A percentile compares a stretch with the other conserved stretches of the same genome.
These are phyloP conservation scores for Lepeophtheirus salmonis DNA, from an alignment of 1,140 invertebrate genomes.

Conservation along the genomic window DNA sequence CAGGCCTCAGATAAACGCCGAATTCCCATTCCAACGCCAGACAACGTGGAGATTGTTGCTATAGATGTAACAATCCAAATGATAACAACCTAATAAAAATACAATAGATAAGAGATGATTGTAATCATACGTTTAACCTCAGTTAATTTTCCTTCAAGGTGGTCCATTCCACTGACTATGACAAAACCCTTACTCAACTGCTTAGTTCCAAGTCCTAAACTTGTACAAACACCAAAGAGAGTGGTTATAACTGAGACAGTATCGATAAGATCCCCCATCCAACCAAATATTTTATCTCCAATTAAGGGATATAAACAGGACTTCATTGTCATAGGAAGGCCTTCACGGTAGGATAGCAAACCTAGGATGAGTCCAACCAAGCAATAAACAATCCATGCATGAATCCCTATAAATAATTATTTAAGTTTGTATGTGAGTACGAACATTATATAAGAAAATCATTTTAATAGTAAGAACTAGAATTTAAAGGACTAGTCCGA, in stretches of 20 bases:
- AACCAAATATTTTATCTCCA: conserved; percentile 11
- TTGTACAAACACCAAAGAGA: conserved; percentile 13
- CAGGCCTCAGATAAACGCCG: conserved; percentile 3
- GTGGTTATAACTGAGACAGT: conserved; percentile 12
- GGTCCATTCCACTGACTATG: not conserved
- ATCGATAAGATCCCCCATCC: conserved; percentile 14
- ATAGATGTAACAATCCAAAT: conserved; percentile 13
- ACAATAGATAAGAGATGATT: no score
- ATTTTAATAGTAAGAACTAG: no score
- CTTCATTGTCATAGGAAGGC: conserved; percentile 15
- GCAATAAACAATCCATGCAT: conserved; percentile 12
- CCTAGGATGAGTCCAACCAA: conserved; percentile 4
- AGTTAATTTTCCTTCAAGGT: not conserved
- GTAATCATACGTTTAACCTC: no score
- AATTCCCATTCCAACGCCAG: conserved; percentile 12
- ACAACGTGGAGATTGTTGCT: conserved; percentile 8
- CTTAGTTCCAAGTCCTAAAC: conserved; percentile 10
- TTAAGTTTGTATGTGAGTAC: no score
- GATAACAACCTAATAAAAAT: not conserved
- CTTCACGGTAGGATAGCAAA: conserved; percentile 1
- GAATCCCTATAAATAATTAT: not conserved
- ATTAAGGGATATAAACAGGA: conserved; percentile 16
- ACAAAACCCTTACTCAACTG: conserved; percentile 1
- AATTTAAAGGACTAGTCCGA: no score
- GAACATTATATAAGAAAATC: no score